These are phyloP conservation scores for Drosophila dunni DNA, from an alignment of 1,140 invertebrate genomes.

Conservation along the genomic window DNA sequence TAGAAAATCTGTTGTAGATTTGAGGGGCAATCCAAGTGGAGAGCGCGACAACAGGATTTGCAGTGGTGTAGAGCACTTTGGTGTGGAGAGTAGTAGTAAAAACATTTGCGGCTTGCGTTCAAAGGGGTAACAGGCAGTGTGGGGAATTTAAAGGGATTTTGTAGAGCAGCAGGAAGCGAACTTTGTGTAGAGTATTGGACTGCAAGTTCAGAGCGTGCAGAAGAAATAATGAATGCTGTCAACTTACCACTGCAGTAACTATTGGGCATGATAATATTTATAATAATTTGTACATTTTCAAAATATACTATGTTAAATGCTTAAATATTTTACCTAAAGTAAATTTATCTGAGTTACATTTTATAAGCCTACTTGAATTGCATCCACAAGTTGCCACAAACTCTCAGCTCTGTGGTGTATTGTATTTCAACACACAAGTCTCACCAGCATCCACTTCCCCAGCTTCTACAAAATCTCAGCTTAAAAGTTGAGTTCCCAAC, in stretches of 20 bases:
- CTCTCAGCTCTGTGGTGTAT: neutral
- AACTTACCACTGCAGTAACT: neutral
- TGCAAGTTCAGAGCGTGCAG: neutral
- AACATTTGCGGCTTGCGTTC: neutral
- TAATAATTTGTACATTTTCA: neutral
- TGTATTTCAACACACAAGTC: neutral
- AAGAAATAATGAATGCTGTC: neutral
- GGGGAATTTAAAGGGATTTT: neutral
- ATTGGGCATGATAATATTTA: neutral
- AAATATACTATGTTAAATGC: neutral
- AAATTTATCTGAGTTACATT: neutral
- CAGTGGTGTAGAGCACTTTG: neutral
- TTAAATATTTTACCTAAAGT: neutral
- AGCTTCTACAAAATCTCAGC: slow-evolving; percentile 33
- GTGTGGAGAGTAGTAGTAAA: neutral
- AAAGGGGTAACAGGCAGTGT: slow-evolving; percentile 17
- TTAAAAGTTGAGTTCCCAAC: slow-evolving; percentile 2
- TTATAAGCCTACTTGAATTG: neutral
- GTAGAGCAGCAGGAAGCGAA: slow-evolving; percentile 7
- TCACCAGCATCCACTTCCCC: slow-evolving; percentile 18
- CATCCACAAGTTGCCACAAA: slow-evolving; percentile 1
- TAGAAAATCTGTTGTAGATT: slow-evolving; percentile 23
- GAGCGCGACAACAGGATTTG: slow-evolving; percentile 18
- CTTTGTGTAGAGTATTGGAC: slow-evolving; percentile 10
- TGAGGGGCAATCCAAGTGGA: slow-evolving; percentile 22